Percentiles rank a stretch among this genome's conserved stretches.
phyloP scores from a whole-genome alignment of 2,113 vertebrate genomes.

The Tenrec ecaudatus region DNA sequence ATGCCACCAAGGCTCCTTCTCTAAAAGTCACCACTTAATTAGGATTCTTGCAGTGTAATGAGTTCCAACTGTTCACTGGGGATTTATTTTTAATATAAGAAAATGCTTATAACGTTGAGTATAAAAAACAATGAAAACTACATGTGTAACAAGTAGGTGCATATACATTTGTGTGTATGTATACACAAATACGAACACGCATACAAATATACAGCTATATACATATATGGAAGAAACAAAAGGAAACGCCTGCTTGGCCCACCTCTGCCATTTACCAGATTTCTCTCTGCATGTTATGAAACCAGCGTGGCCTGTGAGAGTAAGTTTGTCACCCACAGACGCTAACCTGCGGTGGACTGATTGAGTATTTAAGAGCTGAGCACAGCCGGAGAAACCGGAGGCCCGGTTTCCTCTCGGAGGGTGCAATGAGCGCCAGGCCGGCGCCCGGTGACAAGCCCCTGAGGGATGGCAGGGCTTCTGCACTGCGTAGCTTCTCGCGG shows the following conservation, averaged over 20 bases:
- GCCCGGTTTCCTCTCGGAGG: neutral
- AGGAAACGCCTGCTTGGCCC: too few relatives aligned
- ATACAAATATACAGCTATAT: too few relatives aligned
- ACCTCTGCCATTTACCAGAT: neutral
- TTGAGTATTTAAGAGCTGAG: neutral
- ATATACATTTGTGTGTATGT: neutral
- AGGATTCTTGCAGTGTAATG: neutral
- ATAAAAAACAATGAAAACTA: neutral
- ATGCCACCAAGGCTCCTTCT: neutral
- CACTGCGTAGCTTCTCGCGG: neutral
- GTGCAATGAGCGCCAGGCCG: too few relatives aligned
- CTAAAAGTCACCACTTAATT: neutral
- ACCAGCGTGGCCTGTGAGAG: neutral
- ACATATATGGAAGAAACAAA: too few relatives aligned
- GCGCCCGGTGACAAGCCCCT: neutral
- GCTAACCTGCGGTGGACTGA: neutral
- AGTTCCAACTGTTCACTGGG: too few relatives aligned
- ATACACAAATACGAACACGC: neutral
- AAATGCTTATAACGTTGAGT: conserved; percentile 40
- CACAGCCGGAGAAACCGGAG: neutral
- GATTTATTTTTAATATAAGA: conserved; percentile 32
- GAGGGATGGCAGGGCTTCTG: neutral
- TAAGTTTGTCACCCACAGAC: neutral
- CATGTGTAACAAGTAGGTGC: neutral
- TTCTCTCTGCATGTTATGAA: conserved; percentile 3